phyloP scores from a whole-genome alignment of 2,113 vertebrate species.

The Thermophis baileyi region DNA sequence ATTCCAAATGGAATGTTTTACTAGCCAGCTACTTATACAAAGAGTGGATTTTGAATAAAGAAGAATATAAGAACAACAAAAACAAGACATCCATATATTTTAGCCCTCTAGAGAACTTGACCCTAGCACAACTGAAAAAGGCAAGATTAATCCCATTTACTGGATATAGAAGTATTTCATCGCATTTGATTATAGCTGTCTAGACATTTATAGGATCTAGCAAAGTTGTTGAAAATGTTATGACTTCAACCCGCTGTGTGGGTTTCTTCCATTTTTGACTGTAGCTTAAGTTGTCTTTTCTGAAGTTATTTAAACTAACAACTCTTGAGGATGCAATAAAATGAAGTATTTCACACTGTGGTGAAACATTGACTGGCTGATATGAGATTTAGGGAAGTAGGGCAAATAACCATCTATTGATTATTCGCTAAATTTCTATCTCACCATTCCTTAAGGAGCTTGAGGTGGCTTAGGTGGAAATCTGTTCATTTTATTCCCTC shows the following conservation, averaged over 20 bases:
- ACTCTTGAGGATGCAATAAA: slow-evolving; percentile 20
- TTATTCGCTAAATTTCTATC: background rate
- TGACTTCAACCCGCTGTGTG: slow-evolving; percentile 19
- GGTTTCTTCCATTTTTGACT: slow-evolving; percentile 31
- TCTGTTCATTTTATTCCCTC: background rate
- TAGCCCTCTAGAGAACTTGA: slow-evolving; percentile 15
- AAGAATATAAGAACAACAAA: background rate
- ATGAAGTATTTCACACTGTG: background rate
- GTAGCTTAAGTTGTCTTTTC: background rate
- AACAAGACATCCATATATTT: background rate
- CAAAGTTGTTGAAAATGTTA: background rate
- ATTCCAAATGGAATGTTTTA: background rate
- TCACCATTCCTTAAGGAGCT: background rate
- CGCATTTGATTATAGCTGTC: slow-evolving; percentile 36
- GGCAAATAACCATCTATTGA: background rate
- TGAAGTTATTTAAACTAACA: background rate
- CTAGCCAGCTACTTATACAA: background rate
- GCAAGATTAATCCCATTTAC: slow-evolving; percentile 24
- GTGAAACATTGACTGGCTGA: slow-evolving; percentile 11
- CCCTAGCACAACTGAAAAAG: slow-evolving; percentile 13
- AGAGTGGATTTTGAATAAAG: background rate
- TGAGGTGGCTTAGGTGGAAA: background rate
- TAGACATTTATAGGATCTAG: slow-evolving; percentile 28
- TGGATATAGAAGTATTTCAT: background rate
- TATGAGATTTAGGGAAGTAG: background rate